A percentile compares a stretch with the other conserved stretches of the same genome.
Evolutionary conservation across 1,140 invertebrate species (phyloP).

Genomic region (Drosophila funebris): DNA sequence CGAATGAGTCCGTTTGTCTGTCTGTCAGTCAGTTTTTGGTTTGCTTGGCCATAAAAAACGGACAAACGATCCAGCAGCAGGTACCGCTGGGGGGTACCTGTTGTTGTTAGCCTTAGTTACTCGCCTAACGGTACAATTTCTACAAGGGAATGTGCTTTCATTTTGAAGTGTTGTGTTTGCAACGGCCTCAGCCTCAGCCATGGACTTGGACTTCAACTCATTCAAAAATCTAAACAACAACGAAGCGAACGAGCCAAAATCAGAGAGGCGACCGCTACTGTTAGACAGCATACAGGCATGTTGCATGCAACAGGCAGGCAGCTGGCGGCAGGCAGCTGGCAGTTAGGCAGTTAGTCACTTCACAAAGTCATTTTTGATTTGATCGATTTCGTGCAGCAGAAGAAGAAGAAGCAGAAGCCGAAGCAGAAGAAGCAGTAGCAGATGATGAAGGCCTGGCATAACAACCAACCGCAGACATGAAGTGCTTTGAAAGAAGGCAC

Average conservation of each 20-base stretch:
- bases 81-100: constrained; percentile 30
- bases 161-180: constrained; percentile 79
- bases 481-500: constrained; percentile 66
- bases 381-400: constrained; percentile 78
- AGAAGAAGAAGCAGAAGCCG: constrained; percentile 32
- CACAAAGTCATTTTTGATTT: constrained; percentile 82
- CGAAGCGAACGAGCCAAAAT: constrained; percentile 15
- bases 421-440: constrained; percentile 8
- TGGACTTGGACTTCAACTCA: constrained; percentile 45
- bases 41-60: constrained; percentile 47
- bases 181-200: constrained; percentile 41
- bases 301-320: constrained; percentile 56
- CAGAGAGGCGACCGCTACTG: constrained; percentile 53
- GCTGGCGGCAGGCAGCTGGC: constrained; percentile 59
- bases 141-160: constrained; percentile 82
- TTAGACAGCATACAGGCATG: constrained; percentile 57
- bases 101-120: constrained; percentile 26
- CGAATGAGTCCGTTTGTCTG: constrained; percentile 14
- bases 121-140: constrained; percentile 77
- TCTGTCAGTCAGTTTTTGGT: constrained; percentile 10
- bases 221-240: constrained; percentile 45
- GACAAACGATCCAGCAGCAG: constrained; percentile 68
- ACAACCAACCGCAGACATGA: constrained; percentile 63
- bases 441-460: too few species aligned
- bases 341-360: constrained; percentile 81